Conservation (phyloP, 2,888 invertebrate species). For the Stomorhina lunata region DNA sequence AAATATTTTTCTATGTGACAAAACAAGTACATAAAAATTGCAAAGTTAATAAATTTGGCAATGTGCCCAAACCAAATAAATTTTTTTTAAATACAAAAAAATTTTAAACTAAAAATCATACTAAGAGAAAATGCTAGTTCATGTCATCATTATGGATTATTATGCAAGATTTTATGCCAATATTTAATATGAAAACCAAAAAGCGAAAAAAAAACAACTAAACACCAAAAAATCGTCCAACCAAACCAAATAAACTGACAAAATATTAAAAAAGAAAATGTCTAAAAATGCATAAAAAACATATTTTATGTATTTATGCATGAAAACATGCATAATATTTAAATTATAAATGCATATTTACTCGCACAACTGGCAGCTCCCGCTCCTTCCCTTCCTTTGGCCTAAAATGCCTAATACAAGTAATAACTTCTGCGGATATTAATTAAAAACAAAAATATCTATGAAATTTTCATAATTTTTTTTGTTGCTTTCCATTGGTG, state of each 20-base stretch:
- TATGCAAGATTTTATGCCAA: conserved; percentile 61
- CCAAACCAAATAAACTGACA: conserved; percentile 38
- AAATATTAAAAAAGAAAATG: conserved; percentile 19
- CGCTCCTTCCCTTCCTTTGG: no score
- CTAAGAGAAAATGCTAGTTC: conserved; percentile 39
- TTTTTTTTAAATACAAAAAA: background rate
- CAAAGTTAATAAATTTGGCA: conserved; percentile 53
- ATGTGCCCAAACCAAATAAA: conserved; percentile 48
- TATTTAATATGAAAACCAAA: conserved; percentile 45
- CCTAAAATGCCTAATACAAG: conserved; percentile 44
- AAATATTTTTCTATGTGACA: background rate
- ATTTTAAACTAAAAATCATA: background rate
- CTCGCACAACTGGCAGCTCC: conserved; percentile 4
- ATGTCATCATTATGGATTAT: conserved; percentile 60
- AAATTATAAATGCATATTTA: conserved; percentile 40
- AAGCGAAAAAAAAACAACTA: background rate
- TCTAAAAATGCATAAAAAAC: conserved; percentile 31
- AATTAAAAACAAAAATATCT: conserved; percentile 53
- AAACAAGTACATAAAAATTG: conserved; percentile 18
- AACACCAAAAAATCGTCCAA: conserved; percentile 8
- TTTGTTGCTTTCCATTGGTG: background rate
- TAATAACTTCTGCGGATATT: conserved; percentile 40
- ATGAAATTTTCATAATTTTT: background rate
- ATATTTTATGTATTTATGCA: conserved; percentile 52
- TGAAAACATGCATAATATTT: conserved; percentile 34